A percentile compares a stretch with the other conserved stretches of the same genome.
These are phyloP conservation scores for Chaenogobius annularis DNA, from an alignment of 2,113 vertebrate species.

Conservation along the genomic window DNA sequence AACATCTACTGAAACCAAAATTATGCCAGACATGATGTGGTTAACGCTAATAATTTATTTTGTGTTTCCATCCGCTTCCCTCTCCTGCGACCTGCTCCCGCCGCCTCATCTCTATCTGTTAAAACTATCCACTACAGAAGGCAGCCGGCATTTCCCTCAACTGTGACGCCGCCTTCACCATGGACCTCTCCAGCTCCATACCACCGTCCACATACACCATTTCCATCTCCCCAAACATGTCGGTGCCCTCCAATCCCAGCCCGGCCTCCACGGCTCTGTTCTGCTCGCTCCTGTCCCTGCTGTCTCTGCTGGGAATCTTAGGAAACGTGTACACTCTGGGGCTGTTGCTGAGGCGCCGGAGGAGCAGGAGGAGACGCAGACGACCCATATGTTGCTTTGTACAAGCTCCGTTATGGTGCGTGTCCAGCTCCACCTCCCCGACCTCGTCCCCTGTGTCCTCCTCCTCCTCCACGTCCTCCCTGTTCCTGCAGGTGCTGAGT, in stretches of 20 bases:
- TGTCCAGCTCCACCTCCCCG: constrained; percentile 59
- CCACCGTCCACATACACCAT: constrained; percentile 61
- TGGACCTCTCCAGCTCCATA: constrained; percentile 69
- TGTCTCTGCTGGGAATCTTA: constrained; percentile 79
- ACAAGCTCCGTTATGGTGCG: constrained; percentile 59
- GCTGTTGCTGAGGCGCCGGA: constrained; percentile 75
- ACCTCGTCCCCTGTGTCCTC: constrained; percentile 61
- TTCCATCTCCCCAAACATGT: constrained; percentile 53
- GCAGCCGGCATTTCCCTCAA: neutral
- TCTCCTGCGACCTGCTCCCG: constrained; percentile 9
- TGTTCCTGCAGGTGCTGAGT: constrained; percentile 82
- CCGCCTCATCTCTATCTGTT: constrained; percentile 1
- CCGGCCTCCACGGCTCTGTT: constrained; percentile 78
- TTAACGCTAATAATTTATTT: constrained; percentile 36
- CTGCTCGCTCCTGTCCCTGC: constrained; percentile 80
- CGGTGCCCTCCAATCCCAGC: constrained; percentile 71
- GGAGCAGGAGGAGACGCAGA: constrained; percentile 58
- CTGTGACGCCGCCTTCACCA: constrained; percentile 31
- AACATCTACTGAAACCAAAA: constrained; percentile 14
- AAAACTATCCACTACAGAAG: constrained; percentile 10
- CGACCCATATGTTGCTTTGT: constrained; percentile 54
- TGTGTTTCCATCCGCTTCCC: constrained; percentile 30
- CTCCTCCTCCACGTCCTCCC: constrained; percentile 71
- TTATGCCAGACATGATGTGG: constrained; percentile 7
- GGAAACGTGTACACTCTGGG: constrained; percentile 84